Percentiles rank a stretch among this genome's conserved stretches.
Conservation (phyloP, 2,113 vertebrate species). For the Sylvilagus bachmani region DNA sequence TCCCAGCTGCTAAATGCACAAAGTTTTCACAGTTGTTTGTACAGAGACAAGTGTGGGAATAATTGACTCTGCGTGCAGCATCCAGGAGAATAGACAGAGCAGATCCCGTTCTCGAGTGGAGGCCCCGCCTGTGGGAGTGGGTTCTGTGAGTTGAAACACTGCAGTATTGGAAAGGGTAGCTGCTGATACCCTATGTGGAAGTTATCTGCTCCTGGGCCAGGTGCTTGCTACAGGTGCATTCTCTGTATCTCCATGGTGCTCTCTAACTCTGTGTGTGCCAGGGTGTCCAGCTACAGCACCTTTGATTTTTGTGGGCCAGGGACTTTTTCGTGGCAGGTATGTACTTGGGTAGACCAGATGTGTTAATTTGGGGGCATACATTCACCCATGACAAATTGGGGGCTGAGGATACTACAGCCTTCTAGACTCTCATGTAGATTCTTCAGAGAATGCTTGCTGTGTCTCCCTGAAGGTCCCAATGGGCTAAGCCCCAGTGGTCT, state of each 20-base stretch:
- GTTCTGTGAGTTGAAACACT: background rate
- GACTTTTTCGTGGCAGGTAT: background rate
- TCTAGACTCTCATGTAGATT: background rate
- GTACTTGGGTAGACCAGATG: background rate
- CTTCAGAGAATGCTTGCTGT: background rate
- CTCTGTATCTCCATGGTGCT: accelerated
- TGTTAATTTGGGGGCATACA: background rate
- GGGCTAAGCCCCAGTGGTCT: background rate
- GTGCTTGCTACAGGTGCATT: background rate
- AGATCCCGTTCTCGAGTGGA: background rate
- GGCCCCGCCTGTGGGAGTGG: accelerated
- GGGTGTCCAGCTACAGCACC: background rate
- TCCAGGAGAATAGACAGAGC: background rate
- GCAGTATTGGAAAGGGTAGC: background rate
- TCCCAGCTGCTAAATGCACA: background rate
- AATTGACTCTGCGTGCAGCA: accelerated
- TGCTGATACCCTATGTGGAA: background rate
- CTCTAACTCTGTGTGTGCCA: background rate
- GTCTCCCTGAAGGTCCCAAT: background rate
- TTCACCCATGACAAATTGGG: background rate
- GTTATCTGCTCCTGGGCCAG: background rate
- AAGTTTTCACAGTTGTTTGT: background rate
- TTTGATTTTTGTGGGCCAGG: background rate
- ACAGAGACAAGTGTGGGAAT: background rate
- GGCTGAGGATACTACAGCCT: background rate